Base-by-base conservation (phyloP, 2,888 invertebrate genomes). In the Melanophora roralis region DNA sequence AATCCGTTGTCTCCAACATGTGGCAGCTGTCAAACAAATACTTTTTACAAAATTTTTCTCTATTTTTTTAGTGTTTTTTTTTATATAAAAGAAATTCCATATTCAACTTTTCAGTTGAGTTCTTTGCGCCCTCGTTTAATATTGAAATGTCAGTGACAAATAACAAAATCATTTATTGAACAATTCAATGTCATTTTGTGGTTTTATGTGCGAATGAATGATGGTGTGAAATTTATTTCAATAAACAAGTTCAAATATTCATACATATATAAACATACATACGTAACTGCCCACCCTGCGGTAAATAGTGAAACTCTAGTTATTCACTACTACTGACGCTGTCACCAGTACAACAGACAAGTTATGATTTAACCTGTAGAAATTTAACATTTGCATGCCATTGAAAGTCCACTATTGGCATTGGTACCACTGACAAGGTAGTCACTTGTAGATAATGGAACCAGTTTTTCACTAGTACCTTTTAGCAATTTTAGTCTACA, bases 141-240 rank as follows among this genome's bases (percentile, higher is more conserved):
- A 75, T 71, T 79, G 65, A 79, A 75, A 75, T 79, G 79, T 75
- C 75, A 71, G 65, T 79, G 79, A 71, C 75, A 79, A 75, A 71
- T 75, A 75, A 79, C 75, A 71, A 62, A 79, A 71, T 75, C 79
- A 79, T 79, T 79, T 79, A 75, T 74, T 79, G 78, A 74, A 74
- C 75, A 71, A 71, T 79, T 79, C 71, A 79, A 75, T 79, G 79
- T 79, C 75, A 75, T 60, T 75, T 75, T 69, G 79, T 60, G 79
- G 75, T 79, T 79, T 74, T 57, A 55, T 67, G 65, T 75, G 71
- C 60, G 79, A 65, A 75, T 75, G 71, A 67, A 40, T 62, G 78
- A 65, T 68, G 64, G 67, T 68, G 23, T 38, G 73, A 55, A 75
- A 65, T 79, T 55, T 65, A 71, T 79, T 75, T 75, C 75, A 79